These are phyloP conservation scores for Priocnemis perturbator DNA, from an alignment of 2,888 invertebrate genomes.

Conservation along the genomic window DNA sequence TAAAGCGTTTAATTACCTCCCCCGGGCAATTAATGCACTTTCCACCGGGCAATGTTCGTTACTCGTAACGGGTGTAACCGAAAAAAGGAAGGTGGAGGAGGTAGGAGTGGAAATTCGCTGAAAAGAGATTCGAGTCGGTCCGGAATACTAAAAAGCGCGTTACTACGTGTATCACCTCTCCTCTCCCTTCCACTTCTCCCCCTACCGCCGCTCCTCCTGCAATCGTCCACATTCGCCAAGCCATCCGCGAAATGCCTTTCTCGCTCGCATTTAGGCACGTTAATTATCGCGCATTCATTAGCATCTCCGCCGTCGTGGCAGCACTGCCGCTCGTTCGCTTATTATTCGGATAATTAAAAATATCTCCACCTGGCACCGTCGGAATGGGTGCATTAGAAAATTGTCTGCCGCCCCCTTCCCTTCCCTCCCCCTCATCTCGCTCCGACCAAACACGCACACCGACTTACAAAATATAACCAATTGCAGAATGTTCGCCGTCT, in stretches of 20 bases:
- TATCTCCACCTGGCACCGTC: constrained; percentile 30
- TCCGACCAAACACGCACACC: constrained; percentile 3
- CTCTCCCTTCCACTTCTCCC: background rate
- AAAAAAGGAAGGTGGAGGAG: background rate
- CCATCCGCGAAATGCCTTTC: too few relatives aligned
- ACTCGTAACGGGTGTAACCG: too few relatives aligned
- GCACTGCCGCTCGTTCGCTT: constrained; percentile 23
- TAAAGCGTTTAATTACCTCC: constrained; percentile 34
- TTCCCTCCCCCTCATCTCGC: background rate
- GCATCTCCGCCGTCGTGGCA: constrained; percentile 28
- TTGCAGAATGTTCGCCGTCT: too few relatives aligned
- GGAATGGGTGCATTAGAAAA: constrained; percentile 37
- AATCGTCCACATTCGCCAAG: too few relatives aligned
- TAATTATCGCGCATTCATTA: constrained; percentile 53
- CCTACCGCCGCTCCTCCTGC: too few relatives aligned
- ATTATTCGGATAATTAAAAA: constrained; percentile 49
- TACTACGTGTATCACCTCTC: constrained; percentile 10
- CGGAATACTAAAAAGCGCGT: constrained; percentile 20
- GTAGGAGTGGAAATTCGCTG: constrained; percentile 13
- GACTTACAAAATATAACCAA: too few relatives aligned
- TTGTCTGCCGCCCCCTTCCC: constrained; percentile 12
- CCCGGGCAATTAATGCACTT: constrained; percentile 28
- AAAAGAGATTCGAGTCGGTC: constrained; percentile 20
- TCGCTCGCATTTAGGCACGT: constrained; percentile 27
- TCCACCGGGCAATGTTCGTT: background rate